These are phyloP conservation scores for Pogonomyrmex californicus DNA, from an alignment of 1,140 invertebrate species.

Conservation along the genomic window DNA sequence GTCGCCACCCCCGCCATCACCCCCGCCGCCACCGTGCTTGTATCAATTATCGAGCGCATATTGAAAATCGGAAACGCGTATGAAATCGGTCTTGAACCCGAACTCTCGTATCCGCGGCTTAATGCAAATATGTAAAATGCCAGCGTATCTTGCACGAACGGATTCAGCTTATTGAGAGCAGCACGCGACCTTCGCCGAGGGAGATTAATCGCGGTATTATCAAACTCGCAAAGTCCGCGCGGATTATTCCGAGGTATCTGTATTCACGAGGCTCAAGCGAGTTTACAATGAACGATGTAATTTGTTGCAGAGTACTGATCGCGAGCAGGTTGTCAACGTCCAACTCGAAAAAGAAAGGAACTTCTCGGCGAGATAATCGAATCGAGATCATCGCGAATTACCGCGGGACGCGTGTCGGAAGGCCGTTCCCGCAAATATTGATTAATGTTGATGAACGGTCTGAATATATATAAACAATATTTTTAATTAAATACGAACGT, in stretches of 20 bases:
- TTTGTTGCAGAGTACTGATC: neutral
- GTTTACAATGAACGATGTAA: neutral
- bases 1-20: neutral
- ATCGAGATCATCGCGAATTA: neutral
- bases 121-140: slow-evolving; percentile 16
- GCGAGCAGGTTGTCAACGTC: too few species aligned
- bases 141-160: slow-evolving; percentile 3
- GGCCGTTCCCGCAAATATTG: neutral
- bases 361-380: neutral
- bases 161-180: neutral
- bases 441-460: neutral
- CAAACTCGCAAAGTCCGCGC: neutral
- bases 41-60: slow-evolving; percentile 59
- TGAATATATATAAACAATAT: neutral
- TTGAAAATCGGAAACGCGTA: slow-evolving; percentile 11
- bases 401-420: neutral
- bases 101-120: neutral
- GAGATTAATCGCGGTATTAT: slow-evolving; percentile 16
- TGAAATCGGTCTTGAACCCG: slow-evolving; percentile 35
- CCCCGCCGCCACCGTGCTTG: neutral
- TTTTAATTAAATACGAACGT: neutral
- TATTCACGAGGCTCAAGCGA: neutral
- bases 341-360: slow-evolving; percentile 1
- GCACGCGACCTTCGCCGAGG: neutral
- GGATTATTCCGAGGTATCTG: neutral